phyloP scores from a whole-genome alignment of 2,797 vertebrate species.

The Chrosomus eos region DNA sequence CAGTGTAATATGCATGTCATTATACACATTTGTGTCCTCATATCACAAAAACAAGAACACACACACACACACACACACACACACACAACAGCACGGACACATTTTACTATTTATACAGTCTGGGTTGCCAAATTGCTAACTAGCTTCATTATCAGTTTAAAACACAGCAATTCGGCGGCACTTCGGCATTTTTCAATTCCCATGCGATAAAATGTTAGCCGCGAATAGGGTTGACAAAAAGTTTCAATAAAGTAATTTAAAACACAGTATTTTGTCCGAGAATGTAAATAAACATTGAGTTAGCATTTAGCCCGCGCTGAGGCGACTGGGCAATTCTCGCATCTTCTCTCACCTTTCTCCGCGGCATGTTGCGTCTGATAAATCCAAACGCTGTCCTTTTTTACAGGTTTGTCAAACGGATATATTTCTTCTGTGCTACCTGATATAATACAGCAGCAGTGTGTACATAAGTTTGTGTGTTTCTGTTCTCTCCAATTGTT shows the following conservation, averaged over 20 bases:
- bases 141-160: neutral
- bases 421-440: neutral
- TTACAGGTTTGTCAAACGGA: neutral
- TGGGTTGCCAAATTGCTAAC: neutral
- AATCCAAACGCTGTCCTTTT: neutral
- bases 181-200: neutral
- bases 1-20: no score
- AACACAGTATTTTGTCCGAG: neutral
- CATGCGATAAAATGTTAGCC: neutral
- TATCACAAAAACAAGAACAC: no score
- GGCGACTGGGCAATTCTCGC: slow-evolving; percentile 28
- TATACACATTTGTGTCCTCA: no score
- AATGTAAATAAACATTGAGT: neutral
- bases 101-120: no score
- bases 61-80: no score
- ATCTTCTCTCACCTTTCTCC: slow-evolving; percentile 67
- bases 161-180: neutral
- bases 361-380: slow-evolving; percentile 57
- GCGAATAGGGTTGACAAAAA: no score
- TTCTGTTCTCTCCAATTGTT: slow-evolving; percentile 21
- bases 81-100: no score
- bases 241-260: neutral
- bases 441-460: neutral
- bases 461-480: neutral
- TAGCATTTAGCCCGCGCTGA: slow-evolving; percentile 34